These are phyloP conservation scores for Sinocyclocheilus anshuiensis DNA, from an alignment of 2,113 vertebrate species.

Conservation along the genomic window DNA sequence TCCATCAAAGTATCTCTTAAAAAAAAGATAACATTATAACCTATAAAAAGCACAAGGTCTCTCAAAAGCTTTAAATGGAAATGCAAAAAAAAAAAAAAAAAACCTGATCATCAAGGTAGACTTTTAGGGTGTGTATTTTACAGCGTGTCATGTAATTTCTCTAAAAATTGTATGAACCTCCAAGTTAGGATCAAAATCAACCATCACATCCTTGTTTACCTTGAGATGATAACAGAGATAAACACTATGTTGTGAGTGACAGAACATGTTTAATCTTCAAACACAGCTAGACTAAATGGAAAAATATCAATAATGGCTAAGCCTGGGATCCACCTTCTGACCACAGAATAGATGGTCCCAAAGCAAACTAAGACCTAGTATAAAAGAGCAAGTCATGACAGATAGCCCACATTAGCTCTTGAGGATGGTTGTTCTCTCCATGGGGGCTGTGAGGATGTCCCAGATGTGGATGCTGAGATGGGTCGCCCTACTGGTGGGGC, in stretches of 20 bases:
- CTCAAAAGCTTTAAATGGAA: not conserved
- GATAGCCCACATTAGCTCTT: not conserved
- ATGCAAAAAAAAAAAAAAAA: not conserved
- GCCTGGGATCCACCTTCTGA: slow-evolving; percentile 36
- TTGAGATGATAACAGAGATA: slow-evolving; percentile 21
- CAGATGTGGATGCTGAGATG: slow-evolving; percentile 37
- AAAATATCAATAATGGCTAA: slow-evolving; percentile 7
- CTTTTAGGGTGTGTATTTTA: not conserved
- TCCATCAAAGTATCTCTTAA: not conserved
- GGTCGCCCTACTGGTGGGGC: slow-evolving; percentile 6
- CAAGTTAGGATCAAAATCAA: not conserved
- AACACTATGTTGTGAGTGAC: not conserved
- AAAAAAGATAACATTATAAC: not conserved
- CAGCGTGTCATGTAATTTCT: not conserved
- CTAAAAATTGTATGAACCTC: too few relatives aligned
- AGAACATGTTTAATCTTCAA: slow-evolving; percentile 21
- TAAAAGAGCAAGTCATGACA: not conserved
- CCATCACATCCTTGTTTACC: slow-evolving; percentile 26
- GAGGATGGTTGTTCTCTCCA: not conserved
- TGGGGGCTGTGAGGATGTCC: slow-evolving; percentile 26
- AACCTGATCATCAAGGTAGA: not conserved
- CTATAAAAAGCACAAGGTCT: not conserved
- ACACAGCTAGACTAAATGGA: slow-evolving; percentile 22
- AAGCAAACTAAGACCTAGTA: slow-evolving; percentile 15
- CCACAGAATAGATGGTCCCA: not conserved